phyloP scores from a whole-genome alignment of 2,113 vertebrate genomes.

The Ictalurus punctatus region DNA sequence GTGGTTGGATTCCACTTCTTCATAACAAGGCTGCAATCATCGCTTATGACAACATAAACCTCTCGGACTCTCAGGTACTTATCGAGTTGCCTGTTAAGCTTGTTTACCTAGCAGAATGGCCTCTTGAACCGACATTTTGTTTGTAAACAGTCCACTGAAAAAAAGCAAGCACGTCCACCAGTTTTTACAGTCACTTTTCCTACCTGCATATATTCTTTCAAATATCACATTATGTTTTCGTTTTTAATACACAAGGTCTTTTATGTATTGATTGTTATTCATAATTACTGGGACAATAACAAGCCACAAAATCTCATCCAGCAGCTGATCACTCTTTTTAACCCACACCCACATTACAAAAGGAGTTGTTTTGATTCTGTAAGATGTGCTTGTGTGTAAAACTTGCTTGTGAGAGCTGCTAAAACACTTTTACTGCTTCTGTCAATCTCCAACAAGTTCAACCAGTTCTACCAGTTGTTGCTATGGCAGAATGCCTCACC shows the following conservation, averaged over 20 bases:
- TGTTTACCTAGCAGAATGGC: constrained; percentile 2
- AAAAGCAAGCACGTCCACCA: constrained; percentile 12
- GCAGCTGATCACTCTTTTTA: background rate
- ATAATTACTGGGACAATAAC: background rate
- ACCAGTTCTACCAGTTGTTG: constrained; percentile 33
- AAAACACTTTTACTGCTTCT: constrained; percentile 38
- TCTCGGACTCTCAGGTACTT: background rate
- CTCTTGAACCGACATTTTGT: constrained; percentile 24
- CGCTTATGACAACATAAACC: background rate
- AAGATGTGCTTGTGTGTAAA: background rate
- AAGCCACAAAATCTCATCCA: background rate
- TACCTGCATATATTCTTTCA: background rate
- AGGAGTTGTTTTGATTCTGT: background rate
- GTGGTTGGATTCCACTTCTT: background rate
- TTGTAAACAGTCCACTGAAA: constrained; percentile 25
- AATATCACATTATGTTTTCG: background rate
- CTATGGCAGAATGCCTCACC: constrained; percentile 28
- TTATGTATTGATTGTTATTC: background rate
- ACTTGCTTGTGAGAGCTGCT: constrained; percentile 32
- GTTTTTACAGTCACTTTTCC: background rate
- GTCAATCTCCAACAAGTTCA: constrained; percentile 20
- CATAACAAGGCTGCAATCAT: background rate
- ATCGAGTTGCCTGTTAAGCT: background rate
- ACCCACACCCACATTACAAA: background rate
- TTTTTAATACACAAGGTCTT: background rate